Conservation (phyloP, 2,888 invertebrate genomes). For the Drosophila pegasa region DNA sequence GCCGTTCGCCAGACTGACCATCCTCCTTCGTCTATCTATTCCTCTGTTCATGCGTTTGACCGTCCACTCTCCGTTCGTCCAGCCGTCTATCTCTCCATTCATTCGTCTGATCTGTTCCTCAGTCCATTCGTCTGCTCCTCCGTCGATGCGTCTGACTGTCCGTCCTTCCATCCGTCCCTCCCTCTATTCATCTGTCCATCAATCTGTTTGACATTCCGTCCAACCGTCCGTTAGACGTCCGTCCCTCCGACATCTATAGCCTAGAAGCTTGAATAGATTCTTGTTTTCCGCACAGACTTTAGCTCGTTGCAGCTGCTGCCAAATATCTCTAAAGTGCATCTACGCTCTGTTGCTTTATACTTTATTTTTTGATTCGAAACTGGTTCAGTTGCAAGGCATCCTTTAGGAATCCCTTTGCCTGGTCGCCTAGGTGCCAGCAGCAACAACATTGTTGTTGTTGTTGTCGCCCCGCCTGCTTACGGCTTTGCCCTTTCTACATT, state of each 20-base stretch:
- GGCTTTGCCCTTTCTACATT: constrained; percentile 73
- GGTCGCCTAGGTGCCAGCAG: constrained; percentile 26
- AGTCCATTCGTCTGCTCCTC: no score
- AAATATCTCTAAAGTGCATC: constrained; percentile 19
- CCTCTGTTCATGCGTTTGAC: background rate
- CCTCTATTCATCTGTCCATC: background rate
- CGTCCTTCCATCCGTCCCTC: background rate
- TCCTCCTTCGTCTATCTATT: background rate
- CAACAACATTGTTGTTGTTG: constrained; percentile 7
- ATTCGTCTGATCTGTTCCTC: no score
- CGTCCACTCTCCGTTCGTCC: background rate
- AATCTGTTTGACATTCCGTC: background rate
- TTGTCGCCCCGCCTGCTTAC: background rate
- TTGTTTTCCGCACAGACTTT: constrained; percentile 2
- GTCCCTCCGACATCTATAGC: background rate
- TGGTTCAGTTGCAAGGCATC: constrained; percentile 18
- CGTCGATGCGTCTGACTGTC: background rate
- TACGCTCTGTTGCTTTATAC: background rate
- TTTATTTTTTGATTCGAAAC: constrained; percentile 1
- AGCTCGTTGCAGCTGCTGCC: background rate
- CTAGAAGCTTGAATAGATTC: constrained; percentile 4
- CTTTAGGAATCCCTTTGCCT: constrained; percentile 34
- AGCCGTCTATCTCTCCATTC: background rate
- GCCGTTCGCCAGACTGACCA: no score
- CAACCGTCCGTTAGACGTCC: background rate